Base-by-base conservation (phyloP, 2,797 vertebrate species). In the Parotocinclus haroldoi region DNA sequence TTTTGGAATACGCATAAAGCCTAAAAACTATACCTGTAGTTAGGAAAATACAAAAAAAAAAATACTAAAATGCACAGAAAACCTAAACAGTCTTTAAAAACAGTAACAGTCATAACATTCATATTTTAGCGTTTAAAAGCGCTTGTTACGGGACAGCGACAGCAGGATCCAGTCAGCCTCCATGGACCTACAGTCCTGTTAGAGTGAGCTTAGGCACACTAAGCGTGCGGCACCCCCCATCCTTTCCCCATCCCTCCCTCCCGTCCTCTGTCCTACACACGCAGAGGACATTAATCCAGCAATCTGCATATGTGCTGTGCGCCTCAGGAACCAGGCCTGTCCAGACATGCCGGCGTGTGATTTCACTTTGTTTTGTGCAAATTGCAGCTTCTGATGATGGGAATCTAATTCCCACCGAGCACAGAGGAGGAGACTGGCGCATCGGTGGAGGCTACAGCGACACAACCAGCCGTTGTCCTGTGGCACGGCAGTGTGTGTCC, bases 281-380 rank as follows among this genome's bases (percentile, higher is more conserved):
- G 64, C 69, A 49, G 70, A 76, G 81, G 83, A 80, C 80, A 88
- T 88, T 84, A 86, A 87, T 85, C 79, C 84, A 81, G 80, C 79
- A 82, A 83, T 89, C 85, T 87, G 83, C 84, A 86, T 84, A 81
- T 78, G 77, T 67, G 74, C 75, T 78, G 80, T 70, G 76, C 57
- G 73, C 84, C 84, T 84, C 76, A 54, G 84, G 82, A 81, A 76
- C 63, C 49, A 46, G 50, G 55, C 58, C 78, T 74, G 71, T 66
- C 63, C 73, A 55, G 73, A 76, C 81, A 85, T 75, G 84, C 75
- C 71, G 76, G 66, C 63, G 76, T 82, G 82, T 83, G 84, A 86
- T 84, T 85, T 84, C 81, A 81, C 83, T 84, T 86, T 88, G 86
- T 84, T 87, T 86, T 80, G 78, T 60, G 76, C 55, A 86, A 88